Conservation (phyloP, 2,797 vertebrate species). For the Potorous gilbertii region DNA sequence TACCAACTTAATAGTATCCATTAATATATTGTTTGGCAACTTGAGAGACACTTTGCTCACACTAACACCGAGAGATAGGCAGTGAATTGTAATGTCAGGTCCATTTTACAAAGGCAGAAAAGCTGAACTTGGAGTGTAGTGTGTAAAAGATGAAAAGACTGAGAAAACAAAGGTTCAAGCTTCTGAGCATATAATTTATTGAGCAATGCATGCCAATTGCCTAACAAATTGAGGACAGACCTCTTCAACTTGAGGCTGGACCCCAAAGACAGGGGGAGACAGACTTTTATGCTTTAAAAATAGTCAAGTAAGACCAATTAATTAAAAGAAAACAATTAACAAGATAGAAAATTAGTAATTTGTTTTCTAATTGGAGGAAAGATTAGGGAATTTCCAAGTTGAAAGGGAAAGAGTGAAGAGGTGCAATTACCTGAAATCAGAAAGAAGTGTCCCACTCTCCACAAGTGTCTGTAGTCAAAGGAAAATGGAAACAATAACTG, state of each 20-base stretch:
- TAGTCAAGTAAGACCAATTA: background rate
- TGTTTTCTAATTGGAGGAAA: background rate
- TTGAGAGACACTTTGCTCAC: background rate
- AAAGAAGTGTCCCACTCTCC: background rate
- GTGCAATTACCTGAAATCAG: background rate
- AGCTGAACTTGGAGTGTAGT: too few species aligned
- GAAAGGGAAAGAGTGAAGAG: background rate
- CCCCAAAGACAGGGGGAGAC: background rate
- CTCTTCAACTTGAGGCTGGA: too few species aligned
- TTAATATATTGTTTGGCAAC: background rate
- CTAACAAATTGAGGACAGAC: too few species aligned
- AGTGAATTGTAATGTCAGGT: too few species aligned
- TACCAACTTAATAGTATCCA: background rate
- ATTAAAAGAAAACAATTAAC: background rate
- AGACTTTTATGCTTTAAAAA: background rate
- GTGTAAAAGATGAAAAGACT: too few species aligned
- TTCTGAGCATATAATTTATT: too few species aligned
- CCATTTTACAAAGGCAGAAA: too few species aligned
- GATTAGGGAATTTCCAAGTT: background rate
- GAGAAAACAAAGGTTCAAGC: too few species aligned
- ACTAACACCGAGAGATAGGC: background rate
- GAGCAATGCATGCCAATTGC: too few species aligned
- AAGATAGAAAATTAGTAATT: background rate
- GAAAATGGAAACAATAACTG: background rate
- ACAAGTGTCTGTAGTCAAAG: background rate